Conservation (phyloP, 2,113 vertebrate genomes). For the Periophthalmus modestus region DNA sequence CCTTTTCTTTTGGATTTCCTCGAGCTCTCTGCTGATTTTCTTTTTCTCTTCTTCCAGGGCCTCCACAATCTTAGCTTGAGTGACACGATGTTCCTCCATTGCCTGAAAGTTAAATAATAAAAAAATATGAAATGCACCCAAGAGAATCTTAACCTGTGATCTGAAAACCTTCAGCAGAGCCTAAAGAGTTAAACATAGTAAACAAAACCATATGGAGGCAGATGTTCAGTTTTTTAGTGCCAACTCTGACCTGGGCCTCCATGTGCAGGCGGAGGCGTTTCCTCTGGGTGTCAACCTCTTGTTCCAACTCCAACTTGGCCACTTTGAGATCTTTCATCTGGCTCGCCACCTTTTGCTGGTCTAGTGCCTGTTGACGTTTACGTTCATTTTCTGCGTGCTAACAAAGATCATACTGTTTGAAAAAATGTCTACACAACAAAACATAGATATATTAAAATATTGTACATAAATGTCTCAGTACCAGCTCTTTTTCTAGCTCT, state of each 20-base stretch:
- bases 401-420: constrained; percentile 9
- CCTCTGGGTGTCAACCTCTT: constrained; percentile 82
- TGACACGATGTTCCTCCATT: constrained; percentile 86
- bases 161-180: background rate
- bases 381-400: constrained; percentile 84
- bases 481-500: constrained; percentile 85
- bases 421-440: background rate
- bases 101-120: constrained; percentile 73
- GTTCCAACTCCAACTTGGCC: constrained; percentile 83
- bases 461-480: constrained; percentile 49
- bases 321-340: constrained; percentile 86
- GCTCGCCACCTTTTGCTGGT: constrained; percentile 78
- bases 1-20: constrained; percentile 80
- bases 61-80: constrained; percentile 86
- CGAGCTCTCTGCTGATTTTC: constrained; percentile 87
- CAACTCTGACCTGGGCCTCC: constrained; percentile 80
- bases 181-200: background rate
- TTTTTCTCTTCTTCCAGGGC: constrained; percentile 91
- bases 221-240: constrained; percentile 1
- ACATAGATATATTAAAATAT: background rate
- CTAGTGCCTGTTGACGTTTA: constrained; percentile 82
- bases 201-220: background rate
- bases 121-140: constrained; percentile 33
- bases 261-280: constrained; percentile 86
- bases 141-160: background rate